These are phyloP conservation scores for Allophyes oxyacanthae DNA, from an alignment of 2,888 invertebrate genomes.

Conservation along the genomic window DNA sequence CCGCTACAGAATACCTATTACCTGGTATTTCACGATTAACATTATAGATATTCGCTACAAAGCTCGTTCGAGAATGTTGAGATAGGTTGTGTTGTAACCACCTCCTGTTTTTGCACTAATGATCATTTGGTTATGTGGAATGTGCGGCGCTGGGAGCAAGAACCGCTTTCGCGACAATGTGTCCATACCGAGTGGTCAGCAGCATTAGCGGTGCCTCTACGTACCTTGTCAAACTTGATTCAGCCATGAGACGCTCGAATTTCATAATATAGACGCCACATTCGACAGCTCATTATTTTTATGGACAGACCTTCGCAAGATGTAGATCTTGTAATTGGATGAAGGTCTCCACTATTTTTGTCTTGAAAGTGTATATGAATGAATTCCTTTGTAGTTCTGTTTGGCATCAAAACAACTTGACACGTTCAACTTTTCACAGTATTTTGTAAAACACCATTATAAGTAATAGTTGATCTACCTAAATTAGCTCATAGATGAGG, in stretches of 20 bases:
- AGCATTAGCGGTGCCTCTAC: conserved; percentile 63
- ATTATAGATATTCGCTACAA: conserved; percentile 44
- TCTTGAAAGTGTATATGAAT: conserved; percentile 19
- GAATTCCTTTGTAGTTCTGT: too few species aligned
- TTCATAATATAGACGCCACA: conserved; percentile 58
- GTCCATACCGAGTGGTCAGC: conserved; percentile 60
- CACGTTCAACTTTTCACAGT: too few species aligned
- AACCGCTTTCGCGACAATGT: conserved; percentile 81
- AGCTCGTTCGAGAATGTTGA: conserved; percentile 54
- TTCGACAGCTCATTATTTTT: conserved; percentile 44
- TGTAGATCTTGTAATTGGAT: conserved; percentile 44
- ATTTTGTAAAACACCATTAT: conserved; percentile 4
- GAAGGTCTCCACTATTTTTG: conserved; percentile 37
- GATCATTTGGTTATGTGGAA: conserved; percentile 75
- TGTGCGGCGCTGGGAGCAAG: conserved; percentile 66
- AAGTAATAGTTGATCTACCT: too few species aligned
- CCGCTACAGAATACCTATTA: conserved; percentile 40
- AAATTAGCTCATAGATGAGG: not conserved
- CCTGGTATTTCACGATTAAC: conserved; percentile 57
- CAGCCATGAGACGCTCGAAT: conserved; percentile 61
- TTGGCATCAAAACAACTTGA: too few species aligned
- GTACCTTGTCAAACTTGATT: conserved; percentile 72
- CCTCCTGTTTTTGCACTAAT: conserved; percentile 77
- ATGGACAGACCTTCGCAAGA: conserved; percentile 43
- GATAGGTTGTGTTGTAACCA: conserved; percentile 63